These are phyloP conservation scores for Spodoptera frugiperda DNA, from an alignment of 1,140 invertebrate genomes.

Conservation along the genomic window DNA sequence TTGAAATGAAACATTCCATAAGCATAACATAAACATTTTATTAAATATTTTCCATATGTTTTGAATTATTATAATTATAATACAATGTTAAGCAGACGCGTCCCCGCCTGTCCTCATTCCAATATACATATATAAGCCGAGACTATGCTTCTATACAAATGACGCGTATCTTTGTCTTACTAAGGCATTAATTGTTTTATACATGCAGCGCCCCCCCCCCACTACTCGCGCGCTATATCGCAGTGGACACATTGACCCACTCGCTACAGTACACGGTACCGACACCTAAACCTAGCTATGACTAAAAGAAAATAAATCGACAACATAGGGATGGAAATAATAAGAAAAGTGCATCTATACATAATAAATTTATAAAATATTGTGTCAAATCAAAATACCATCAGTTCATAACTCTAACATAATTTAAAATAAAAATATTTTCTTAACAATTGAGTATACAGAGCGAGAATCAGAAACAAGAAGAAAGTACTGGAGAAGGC, in stretches of 20 bases:
- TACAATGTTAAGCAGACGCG: constrained; percentile 62
- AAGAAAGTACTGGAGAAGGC: constrained; percentile 4
- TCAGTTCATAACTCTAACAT: constrained; percentile 25
- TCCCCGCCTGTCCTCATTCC: constrained; percentile 50
- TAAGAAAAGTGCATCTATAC: constrained; percentile 34
- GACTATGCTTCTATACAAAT: constrained; percentile 40
- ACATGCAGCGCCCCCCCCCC: constrained; percentile 30
- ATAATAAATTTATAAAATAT: constrained; percentile 28
- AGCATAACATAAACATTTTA: constrained; percentile 83
- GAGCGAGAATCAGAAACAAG: constrained; percentile 1
- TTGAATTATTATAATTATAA: constrained; percentile 69
- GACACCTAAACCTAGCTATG: not conserved
- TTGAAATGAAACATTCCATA: constrained; percentile 61
- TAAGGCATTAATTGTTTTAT: constrained; percentile 57
- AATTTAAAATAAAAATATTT: constrained; percentile 38
- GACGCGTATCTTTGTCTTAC: constrained; percentile 27
- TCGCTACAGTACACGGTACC: not conserved
- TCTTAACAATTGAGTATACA: constrained; percentile 17
- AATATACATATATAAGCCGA: constrained; percentile 71
- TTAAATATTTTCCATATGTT: constrained; percentile 76
- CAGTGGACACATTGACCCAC: too few species aligned
- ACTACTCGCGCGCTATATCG: not conserved
- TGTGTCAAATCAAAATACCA: constrained; percentile 18
- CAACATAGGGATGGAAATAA: constrained; percentile 24
- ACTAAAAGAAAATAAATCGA: constrained; percentile 17